Percentiles rank a stretch among this genome's conserved stretches.
Evolutionary conservation across 2,888 invertebrate genomes (phyloP).

Genomic region (Plebejus melissa): DNA sequence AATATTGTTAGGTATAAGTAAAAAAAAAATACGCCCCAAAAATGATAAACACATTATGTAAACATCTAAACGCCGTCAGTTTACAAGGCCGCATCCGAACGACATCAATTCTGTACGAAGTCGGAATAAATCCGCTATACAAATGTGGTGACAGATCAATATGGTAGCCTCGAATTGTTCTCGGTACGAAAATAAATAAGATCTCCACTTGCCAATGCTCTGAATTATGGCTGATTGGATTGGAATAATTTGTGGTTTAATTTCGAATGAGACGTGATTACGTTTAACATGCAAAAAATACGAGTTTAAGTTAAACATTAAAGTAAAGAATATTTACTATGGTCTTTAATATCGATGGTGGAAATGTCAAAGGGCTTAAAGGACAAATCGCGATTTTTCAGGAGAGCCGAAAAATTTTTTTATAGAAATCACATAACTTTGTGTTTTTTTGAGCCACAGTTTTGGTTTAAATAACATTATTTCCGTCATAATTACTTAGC

Average conservation of each 20-base stretch:
- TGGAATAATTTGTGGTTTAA: not conserved
- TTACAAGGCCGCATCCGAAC: constrained; percentile 28
- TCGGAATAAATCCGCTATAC: constrained; percentile 43
- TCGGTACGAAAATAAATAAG: constrained; percentile 59
- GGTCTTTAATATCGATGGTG: too few species aligned
- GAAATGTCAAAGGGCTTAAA: too few species aligned
- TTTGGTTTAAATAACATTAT: too few species aligned
- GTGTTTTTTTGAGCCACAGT: too few species aligned
- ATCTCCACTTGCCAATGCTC: constrained; percentile 43
- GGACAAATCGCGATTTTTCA: too few species aligned
- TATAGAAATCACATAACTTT: too few species aligned
- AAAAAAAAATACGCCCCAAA: not conserved
- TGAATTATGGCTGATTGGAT: constrained; percentile 36
- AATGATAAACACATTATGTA: constrained; percentile 11
- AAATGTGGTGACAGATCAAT: constrained; percentile 51
- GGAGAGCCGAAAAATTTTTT: too few species aligned
- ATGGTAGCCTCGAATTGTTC: constrained; percentile 51
- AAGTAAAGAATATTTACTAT: too few species aligned
- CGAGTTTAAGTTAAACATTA: not conserved
- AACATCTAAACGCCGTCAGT: constrained; percentile 9
- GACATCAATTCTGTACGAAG: constrained; percentile 41
- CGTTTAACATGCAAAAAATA: not conserved
- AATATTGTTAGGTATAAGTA: not conserved
- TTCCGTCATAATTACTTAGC: too few species aligned
- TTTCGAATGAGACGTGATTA: not conserved